phyloP scores from a whole-genome alignment of 2,797 vertebrate genomes.

The Takifugu ocellatus region DNA sequence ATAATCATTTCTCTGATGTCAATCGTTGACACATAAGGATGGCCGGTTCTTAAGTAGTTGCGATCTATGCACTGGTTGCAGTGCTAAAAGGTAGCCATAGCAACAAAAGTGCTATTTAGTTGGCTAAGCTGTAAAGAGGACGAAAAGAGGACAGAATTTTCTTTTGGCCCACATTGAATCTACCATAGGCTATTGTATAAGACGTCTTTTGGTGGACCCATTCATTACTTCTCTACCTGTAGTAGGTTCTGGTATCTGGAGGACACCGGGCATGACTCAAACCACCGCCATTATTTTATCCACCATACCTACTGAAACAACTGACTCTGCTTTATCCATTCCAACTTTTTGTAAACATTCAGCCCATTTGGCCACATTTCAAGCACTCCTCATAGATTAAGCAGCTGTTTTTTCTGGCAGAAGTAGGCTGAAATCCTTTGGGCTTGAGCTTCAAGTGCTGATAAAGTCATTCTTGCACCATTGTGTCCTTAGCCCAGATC shows the following conservation, averaged over 20 bases:
- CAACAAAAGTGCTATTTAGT: conserved; percentile 7
- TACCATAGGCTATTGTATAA: neutral
- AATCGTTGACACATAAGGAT: no score
- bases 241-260: conserved; percentile 8
- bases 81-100: neutral
- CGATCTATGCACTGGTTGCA: neutral
- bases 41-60: neutral
- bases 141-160: neutral
- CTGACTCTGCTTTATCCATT: conserved; percentile 46
- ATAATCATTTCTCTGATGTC: no score
- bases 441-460: conserved; percentile 54
- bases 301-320: conserved; percentile 18
- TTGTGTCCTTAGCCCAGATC: conserved; percentile 50
- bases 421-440: conserved; percentile 44
- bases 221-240: conserved; percentile 17
- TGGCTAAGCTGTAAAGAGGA: conserved; percentile 4
- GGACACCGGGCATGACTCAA: conserved; percentile 4
- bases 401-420: conserved; percentile 61
- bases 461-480: conserved; percentile 44
- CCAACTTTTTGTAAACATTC: conserved; percentile 22
- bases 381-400: conserved; percentile 45
- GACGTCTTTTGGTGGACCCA: neutral
- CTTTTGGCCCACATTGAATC: conserved; percentile 1
- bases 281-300: conserved; percentile 25
- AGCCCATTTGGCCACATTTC: conserved; percentile 41